Evolutionary conservation across 2,113 vertebrate species (phyloP).

Genomic region (Nematolebias whitei): DNA sequence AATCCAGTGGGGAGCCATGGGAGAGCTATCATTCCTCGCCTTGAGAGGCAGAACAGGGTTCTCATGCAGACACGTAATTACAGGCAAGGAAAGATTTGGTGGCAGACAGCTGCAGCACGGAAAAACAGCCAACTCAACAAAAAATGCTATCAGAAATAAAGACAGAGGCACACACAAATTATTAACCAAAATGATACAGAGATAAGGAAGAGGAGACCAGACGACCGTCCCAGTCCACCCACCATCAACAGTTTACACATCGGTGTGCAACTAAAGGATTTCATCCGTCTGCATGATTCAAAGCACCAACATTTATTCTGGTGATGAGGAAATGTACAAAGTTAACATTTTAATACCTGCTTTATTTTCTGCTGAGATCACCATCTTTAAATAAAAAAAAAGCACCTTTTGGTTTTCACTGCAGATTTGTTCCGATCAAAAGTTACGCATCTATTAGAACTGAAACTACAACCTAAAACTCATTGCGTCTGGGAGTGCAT

Average conservation of each 20-base stretch:
- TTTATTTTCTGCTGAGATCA: constrained; percentile 7
- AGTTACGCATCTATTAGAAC: neutral
- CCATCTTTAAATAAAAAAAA: neutral
- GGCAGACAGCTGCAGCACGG: constrained; percentile 18
- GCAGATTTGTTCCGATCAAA: no score
- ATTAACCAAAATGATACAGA: constrained; percentile 23
- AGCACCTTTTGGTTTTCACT: constrained; percentile 7
- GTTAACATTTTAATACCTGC: neutral
- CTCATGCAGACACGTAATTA: constrained; percentile 51
- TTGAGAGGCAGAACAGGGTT: constrained; percentile 26
- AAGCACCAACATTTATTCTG: constrained; percentile 23
- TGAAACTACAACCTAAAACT: neutral
- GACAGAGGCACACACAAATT: constrained; percentile 16
- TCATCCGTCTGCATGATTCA: constrained; percentile 37
- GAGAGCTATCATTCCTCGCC: constrained; percentile 28
- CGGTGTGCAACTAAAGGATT: constrained; percentile 21
- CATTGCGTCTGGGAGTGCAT: no score
- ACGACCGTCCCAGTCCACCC: constrained; percentile 4
- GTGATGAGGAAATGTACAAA: neutral
- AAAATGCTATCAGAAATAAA: constrained; percentile 16
- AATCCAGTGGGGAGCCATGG: constrained; percentile 40
- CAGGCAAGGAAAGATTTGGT: constrained; percentile 16
- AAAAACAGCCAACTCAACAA: constrained; percentile 16
- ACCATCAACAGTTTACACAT: neutral
- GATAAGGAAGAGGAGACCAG: constrained; percentile 16